These are phyloP conservation scores for Leptopilina drosophilae DNA, from an alignment of 2,888 invertebrate species.

Conservation along the genomic window DNA sequence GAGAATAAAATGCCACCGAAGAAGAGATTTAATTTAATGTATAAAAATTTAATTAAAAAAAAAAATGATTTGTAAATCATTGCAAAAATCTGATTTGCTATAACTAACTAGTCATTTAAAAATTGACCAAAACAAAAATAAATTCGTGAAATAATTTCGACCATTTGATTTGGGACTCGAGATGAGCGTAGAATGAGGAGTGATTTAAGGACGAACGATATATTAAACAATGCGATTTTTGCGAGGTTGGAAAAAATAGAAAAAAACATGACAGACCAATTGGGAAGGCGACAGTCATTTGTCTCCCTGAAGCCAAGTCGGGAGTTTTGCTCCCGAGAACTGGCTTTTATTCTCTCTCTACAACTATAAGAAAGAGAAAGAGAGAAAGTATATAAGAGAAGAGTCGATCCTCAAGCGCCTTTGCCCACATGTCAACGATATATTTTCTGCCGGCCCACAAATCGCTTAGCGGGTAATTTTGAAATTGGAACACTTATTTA, in stretches of 20 bases:
- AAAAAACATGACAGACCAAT: slow-evolving; percentile 56
- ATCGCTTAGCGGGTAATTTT: slow-evolving; percentile 76
- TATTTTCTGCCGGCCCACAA: slow-evolving; percentile 75
- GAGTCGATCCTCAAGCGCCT: slow-evolving; percentile 57
- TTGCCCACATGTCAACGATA: slow-evolving; percentile 75
- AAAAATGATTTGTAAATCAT: no score
- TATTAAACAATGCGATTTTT: slow-evolving; percentile 47
- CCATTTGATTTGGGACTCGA: slow-evolving; percentile 5
- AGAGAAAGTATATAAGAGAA: slow-evolving; percentile 46
- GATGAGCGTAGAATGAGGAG: slow-evolving; percentile 5
- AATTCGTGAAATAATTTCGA: not conserved
- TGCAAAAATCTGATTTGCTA: no score
- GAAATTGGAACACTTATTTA: slow-evolving; percentile 77
- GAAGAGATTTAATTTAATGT: no score
- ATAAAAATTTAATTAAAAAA: no score
- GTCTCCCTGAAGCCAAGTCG: slow-evolving; percentile 66
- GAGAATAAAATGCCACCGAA: no score
- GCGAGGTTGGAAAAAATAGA: not conserved
- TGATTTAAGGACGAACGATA: slow-evolving; percentile 33
- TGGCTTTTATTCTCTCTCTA: slow-evolving; percentile 1
- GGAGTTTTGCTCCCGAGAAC: slow-evolving; percentile 51
- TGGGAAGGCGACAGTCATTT: slow-evolving; percentile 70
- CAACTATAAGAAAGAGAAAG: no score
- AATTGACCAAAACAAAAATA: not conserved
- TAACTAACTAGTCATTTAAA: not conserved